Conservation (phyloP, 2,113 vertebrate genomes). For the Caloenas nicobarica region DNA sequence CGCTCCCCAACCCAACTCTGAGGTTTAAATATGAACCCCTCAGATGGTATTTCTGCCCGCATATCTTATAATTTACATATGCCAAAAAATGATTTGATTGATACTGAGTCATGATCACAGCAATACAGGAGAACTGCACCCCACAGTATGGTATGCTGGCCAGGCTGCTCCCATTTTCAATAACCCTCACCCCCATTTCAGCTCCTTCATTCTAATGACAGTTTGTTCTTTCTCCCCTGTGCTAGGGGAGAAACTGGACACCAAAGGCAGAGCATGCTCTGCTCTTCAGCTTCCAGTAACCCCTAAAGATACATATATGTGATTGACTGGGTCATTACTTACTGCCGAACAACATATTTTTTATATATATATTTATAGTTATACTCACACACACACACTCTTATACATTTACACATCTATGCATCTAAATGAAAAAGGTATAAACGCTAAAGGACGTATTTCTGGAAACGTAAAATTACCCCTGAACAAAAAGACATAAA, state of each 20-base stretch:
- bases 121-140: not conserved
- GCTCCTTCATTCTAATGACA: slow-evolving; percentile 55
- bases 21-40: not conserved
- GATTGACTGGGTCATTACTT: not conserved
- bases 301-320: not conserved
- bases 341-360: not conserved
- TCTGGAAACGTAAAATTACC: not conserved
- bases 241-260: slow-evolving; percentile 35
- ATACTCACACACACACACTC: not conserved
- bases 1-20: not conserved
- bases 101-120: not conserved
- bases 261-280: slow-evolving; percentile 2
- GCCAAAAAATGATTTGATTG: not conserved
- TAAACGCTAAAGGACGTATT: not conserved
- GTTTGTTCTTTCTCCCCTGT: slow-evolving; percentile 17
- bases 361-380: not conserved
- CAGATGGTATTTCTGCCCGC: not conserved
- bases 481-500: not conserved
- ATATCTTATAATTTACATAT: not conserved
- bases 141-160: fast-evolving
- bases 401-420: not conserved
- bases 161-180: not conserved
- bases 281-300: not conserved
- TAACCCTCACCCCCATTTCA: slow-evolving; percentile 23
- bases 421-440: not conserved